phyloP scores from a whole-genome alignment of 2,797 vertebrate genomes.

The Enteromius unitaeniatus region DNA sequence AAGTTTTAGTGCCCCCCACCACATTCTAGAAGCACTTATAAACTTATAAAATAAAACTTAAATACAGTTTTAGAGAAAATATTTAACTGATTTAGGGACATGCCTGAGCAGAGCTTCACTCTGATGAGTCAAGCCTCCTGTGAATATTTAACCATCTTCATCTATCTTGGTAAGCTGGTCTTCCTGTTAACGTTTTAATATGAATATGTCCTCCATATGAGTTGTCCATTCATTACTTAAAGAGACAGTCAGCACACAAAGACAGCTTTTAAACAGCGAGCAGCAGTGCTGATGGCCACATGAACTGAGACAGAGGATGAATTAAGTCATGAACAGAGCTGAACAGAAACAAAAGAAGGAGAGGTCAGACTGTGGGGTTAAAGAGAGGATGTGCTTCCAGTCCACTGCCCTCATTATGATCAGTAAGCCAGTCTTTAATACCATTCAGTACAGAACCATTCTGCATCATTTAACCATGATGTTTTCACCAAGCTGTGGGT shows the following conservation, averaged over 20 bases:
- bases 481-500: background rate
- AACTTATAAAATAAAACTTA: no score
- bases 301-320: slow-evolving; percentile 38
- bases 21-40: no score
- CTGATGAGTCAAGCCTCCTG: background rate
- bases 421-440: slow-evolving; percentile 47
- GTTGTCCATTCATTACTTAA: slow-evolving; percentile 3
- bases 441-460: slow-evolving; percentile 20
- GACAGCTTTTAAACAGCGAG: slow-evolving; percentile 27
- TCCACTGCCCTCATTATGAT: slow-evolving; percentile 53
- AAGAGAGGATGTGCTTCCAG: slow-evolving; percentile 47
- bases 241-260: slow-evolving; percentile 27
- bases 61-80: background rate
- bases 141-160: background rate
- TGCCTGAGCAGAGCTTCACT: background rate
- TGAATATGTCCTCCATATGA: background rate
- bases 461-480: background rate
- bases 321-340: slow-evolving; percentile 27
- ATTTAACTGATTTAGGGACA: background rate
- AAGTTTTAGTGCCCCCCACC: no score
- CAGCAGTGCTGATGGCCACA: background rate
- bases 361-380: slow-evolving; percentile 24
- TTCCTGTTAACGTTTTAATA: background rate
- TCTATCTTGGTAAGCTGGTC: background rate
- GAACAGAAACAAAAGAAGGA: background rate